Base-by-base conservation (phyloP, 1,140 invertebrate genomes). In the Metopolophium dirhodum region DNA sequence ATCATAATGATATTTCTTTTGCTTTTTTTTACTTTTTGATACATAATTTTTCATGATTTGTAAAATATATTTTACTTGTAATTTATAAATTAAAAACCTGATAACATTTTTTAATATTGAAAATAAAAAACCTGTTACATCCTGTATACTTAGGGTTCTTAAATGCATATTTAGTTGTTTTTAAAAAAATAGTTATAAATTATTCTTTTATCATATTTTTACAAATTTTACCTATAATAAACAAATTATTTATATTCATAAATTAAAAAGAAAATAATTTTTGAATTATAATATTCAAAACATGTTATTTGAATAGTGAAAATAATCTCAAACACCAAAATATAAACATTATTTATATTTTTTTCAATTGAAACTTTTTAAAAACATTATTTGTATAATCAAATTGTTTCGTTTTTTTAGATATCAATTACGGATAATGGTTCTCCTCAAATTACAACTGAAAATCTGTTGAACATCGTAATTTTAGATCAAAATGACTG, bases 401-500 rank as follows among this genome's bases (percentile, higher is more conserved):
- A 54, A 54, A 37, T 89, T 35, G 22, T 89, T 57, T 68, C 6
- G 20, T 54, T 54, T 51, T 82, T 18, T 47, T 93, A 96, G 96
- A 96, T 99, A 87, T 97, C 98, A 95, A 98, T 99, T 18, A 97
- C 97, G 95, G 99, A 99, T 95, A 98, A 97, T 94, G 99, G 99
- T 1, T 96, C 96, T 37, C 98, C 98, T 0, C 96, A 96, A 94
- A 97, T 98, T 96, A 97, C 96, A 94, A 97, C 97, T 20, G 97
- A 97, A 94, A 97, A 98, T 94, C 96, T 96, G 23, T 96, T 99
- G 35, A 96, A 96, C 22, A 97, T 99, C 45, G 96, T 97, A 82
- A 96, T 99, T 7, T 95, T 97, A 11, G 99, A 99, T 95, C 97
- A 98, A 95, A 99, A 99, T 95, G 98, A 99, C 95, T 98, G 97